Evolutionary conservation across 2,797 vertebrate genomes (phyloP).

Genomic region (Pseudochromis fuscus): DNA sequence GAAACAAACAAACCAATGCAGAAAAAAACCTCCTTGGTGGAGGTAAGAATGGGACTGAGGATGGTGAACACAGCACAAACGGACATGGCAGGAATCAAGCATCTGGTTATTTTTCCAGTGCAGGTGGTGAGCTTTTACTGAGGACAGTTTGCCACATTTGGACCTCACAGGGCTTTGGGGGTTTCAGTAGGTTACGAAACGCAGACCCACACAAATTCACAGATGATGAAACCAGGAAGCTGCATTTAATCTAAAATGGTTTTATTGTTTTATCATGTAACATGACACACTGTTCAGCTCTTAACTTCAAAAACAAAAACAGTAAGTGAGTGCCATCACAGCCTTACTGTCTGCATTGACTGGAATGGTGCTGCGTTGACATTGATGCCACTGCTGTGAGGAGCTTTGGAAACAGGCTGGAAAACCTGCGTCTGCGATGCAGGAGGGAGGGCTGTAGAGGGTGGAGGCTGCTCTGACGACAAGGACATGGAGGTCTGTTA

Average conservation of each 20-base stretch:
- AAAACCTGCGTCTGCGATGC: constrained; percentile 94
- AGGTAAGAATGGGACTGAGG: not conserved
- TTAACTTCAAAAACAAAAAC: too few species aligned
- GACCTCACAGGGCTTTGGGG: not conserved
- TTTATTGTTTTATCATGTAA: constrained; percentile 6
- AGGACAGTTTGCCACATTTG: not conserved
- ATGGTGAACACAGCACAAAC: not conserved
- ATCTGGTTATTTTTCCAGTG: not conserved
- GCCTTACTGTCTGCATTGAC: constrained; percentile 96
- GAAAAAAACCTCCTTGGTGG: too few species aligned
- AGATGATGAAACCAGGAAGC: not conserved
- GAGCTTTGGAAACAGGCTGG: constrained; percentile 94
- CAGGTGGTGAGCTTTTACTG: not conserved
- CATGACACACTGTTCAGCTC: not conserved
- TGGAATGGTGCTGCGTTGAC: constrained; percentile 99
- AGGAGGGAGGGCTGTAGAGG: constrained; percentile 88
- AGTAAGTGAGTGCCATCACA: not conserved
- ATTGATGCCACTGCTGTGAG: constrained; percentile 97
- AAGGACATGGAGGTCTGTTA: constrained; percentile 92
- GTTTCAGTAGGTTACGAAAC: constrained; percentile 2
- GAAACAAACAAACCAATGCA: too few species aligned
- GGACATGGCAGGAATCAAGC: not conserved
- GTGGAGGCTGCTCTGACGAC: constrained; percentile 91
- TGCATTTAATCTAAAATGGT: not conserved
- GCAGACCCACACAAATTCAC: constrained; percentile 9